These are phyloP conservation scores for Latheticus oryzae DNA, from an alignment of 2,888 invertebrate genomes.

Conservation along the genomic window DNA sequence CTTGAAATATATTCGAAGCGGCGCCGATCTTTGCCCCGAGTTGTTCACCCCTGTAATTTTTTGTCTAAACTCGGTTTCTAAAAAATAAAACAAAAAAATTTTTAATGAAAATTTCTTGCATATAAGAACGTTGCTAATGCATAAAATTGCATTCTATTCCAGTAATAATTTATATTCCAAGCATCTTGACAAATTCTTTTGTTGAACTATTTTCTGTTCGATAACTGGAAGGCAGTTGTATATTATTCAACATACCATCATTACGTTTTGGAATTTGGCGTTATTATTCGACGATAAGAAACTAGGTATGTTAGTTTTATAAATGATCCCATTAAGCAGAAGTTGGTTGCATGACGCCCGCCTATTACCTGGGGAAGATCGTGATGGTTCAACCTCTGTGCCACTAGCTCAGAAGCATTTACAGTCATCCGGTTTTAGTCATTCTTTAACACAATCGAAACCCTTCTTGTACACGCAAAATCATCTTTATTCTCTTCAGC, in stretches of 20 bases:
- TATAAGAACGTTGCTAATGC: too few relatives aligned
- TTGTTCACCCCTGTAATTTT: not conserved
- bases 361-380: constrained; percentile 48
- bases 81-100: too few relatives aligned
- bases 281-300: constrained; percentile 30
- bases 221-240: not conserved
- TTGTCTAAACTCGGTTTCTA: too few relatives aligned
- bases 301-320: constrained; percentile 42
- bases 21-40: constrained; percentile 1
- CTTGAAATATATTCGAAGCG: constrained; percentile 5
- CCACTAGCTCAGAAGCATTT: constrained; percentile 47
- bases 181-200: too few relatives aligned
- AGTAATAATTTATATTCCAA: too few relatives aligned
- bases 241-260: not conserved
- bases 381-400: constrained; percentile 48
- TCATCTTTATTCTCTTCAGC: constrained; percentile 13
- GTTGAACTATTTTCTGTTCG: not conserved
- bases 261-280: constrained; percentile 8
- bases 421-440: constrained; percentile 39
- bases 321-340: constrained; percentile 47
- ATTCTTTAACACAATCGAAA: constrained; percentile 34
- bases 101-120: too few relatives aligned
- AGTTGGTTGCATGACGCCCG: constrained; percentile 47
- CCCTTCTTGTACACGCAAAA: constrained; percentile 27
- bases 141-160: too few relatives aligned